phyloP scores from a whole-genome alignment of 2,888 invertebrate genomes.

The Synanthedon vespiformis region DNA sequence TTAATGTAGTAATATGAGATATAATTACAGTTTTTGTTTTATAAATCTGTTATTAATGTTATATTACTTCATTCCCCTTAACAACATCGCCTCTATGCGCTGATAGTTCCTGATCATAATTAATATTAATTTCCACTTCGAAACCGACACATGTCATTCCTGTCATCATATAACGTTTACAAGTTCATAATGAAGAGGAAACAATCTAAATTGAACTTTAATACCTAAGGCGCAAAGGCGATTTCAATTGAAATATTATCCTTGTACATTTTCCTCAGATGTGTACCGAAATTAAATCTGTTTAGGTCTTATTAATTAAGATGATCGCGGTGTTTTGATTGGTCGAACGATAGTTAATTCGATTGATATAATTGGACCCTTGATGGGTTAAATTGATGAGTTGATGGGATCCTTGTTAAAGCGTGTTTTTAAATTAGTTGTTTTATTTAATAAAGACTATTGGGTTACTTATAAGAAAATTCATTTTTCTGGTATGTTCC shows the following conservation, averaged over 20 bases:
- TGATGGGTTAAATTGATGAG: slow-evolving; percentile 1
- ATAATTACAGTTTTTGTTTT: too few species aligned
- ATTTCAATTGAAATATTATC: not conserved
- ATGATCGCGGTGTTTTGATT: slow-evolving; percentile 7
- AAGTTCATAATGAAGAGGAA: not conserved
- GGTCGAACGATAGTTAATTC: not conserved
- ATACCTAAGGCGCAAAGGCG: too few species aligned
- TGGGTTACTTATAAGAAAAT: too few species aligned
- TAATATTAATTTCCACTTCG: slow-evolving; percentile 44
- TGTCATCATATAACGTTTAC: slow-evolving; percentile 18
- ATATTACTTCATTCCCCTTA: slow-evolving; percentile 3
- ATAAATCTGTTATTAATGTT: too few species aligned
- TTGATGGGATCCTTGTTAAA: slow-evolving; percentile 1
- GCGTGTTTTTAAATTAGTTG: not conserved
- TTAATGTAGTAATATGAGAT: not conserved
- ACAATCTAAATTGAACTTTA: slow-evolving; percentile 6
- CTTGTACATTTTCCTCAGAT: slow-evolving; percentile 10
- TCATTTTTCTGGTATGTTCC: too few species aligned
- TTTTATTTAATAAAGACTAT: too few species aligned
- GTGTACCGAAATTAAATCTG: slow-evolving; percentile 15
- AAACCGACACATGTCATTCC: slow-evolving; percentile 49
- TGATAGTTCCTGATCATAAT: slow-evolving; percentile 33
- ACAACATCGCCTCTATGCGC: slow-evolving; percentile 2
- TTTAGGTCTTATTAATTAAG: slow-evolving; percentile 13
- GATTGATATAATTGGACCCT: slow-evolving; percentile 3